These are phyloP conservation scores for Myathropa florea DNA, from an alignment of 2,888 invertebrate species.

Conservation along the genomic window DNA sequence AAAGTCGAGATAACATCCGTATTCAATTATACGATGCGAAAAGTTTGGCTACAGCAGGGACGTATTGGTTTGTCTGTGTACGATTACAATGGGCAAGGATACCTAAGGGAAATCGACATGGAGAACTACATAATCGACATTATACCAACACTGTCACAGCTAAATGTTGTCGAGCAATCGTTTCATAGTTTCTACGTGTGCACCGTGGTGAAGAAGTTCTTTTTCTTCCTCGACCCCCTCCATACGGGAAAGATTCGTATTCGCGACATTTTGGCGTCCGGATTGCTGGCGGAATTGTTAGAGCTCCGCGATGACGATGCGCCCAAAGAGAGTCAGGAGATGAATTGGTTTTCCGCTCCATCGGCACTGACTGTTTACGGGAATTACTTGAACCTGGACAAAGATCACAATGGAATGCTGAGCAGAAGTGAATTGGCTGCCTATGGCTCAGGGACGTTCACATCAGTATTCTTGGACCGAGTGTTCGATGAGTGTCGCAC, in stretches of 20 bases:
- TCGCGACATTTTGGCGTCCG: conserved; percentile 90
- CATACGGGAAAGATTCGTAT: conserved; percentile 94
- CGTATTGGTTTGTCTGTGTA: conserved; percentile 95
- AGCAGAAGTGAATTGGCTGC: conserved; percentile 93
- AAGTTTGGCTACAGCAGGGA: conserved; percentile 97
- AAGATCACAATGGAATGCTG: conserved; percentile 97
- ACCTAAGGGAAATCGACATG: conserved; percentile 92
- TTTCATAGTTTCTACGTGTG: conserved; percentile 98
- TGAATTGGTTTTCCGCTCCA: conserved; percentile 95
- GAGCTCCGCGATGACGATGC: conserved; percentile 92
- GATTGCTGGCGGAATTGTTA: conserved; percentile 93
- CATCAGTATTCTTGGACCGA: conserved; percentile 93
- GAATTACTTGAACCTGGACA: conserved; percentile 95
- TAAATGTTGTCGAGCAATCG: conserved; percentile 94
- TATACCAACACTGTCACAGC: conserved; percentile 94
- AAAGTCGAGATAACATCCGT: conserved; percentile 93
- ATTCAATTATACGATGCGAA: conserved; percentile 97
- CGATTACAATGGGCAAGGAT: conserved; percentile 95
- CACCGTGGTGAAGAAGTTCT: conserved; percentile 96
- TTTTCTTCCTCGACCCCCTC: conserved; percentile 96
- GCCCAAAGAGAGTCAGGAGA: conserved; percentile 91
- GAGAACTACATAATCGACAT: conserved; percentile 97
- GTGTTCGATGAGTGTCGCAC: conserved; percentile 98
- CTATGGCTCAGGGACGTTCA: conserved; percentile 95
- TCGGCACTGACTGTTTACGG: conserved; percentile 95